These are phyloP conservation scores for Stegostoma tigrinum DNA, from an alignment of 2,113 vertebrate genomes.

Conservation along the genomic window DNA sequence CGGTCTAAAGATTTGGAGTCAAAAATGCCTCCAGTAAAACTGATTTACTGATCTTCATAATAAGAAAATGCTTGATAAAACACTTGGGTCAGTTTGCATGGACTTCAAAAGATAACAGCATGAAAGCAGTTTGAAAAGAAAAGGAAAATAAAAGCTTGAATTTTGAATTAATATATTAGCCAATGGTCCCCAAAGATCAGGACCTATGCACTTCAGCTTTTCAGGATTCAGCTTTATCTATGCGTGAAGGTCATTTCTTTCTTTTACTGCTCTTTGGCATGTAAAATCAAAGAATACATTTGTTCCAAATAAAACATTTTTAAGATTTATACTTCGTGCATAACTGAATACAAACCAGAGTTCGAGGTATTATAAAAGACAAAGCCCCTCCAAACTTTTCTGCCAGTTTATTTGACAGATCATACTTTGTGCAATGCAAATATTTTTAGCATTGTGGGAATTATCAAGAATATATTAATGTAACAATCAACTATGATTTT, in stretches of 20 bases:
- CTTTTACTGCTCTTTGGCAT: neutral
- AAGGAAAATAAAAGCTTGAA: neutral
- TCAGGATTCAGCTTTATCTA: neutral
- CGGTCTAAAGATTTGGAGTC: neutral
- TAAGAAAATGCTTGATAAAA: neutral
- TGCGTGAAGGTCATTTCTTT: neutral
- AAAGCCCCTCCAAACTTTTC: neutral
- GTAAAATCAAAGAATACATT: neutral
- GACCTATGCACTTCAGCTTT: neutral
- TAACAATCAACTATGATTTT: neutral
- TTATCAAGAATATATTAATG: neutral
- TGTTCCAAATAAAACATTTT: neutral
- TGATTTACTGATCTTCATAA: neutral
- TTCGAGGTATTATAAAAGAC: neutral
- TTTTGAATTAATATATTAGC: neutral
- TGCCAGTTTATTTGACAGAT: neutral
- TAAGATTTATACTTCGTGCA: neutral
- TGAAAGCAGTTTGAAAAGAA: neutral
- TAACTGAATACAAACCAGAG: neutral
- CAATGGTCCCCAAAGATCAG: neutral
- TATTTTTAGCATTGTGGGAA: neutral
- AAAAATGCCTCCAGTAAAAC: neutral
- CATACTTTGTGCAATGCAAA: neutral
- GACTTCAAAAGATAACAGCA: neutral
- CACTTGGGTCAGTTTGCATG: neutral